Percentiles rank a stretch among this genome's conserved stretches.
Evolutionary conservation across 2,113 vertebrate genomes (phyloP).

Genomic region (Heterochromis multidens): DNA sequence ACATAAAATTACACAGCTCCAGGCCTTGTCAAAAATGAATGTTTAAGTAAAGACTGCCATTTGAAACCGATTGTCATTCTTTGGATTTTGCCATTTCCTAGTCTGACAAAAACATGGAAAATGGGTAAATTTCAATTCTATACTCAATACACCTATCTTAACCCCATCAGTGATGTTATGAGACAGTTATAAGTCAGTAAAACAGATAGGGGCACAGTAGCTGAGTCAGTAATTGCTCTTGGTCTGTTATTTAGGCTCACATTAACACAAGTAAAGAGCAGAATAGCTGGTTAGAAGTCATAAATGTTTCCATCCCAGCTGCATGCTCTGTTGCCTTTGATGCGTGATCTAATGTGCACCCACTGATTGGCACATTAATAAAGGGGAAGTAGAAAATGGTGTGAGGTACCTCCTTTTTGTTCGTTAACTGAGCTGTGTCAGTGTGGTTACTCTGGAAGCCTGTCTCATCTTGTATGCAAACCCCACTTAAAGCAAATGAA

Average conservation of each 20-base stretch:
- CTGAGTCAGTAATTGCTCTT: constrained; percentile 29
- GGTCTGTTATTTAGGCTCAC: constrained; percentile 14
- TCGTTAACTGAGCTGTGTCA: not conserved
- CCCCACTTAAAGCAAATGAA: constrained; percentile 20
- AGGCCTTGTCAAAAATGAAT: not conserved
- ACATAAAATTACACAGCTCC: constrained; percentile 8
- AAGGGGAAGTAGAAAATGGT: not conserved
- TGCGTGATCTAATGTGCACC: constrained; percentile 9
- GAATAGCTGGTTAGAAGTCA: constrained; percentile 5
- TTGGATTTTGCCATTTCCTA: not conserved
- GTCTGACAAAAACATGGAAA: not conserved
- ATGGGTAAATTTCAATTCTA: not conserved
- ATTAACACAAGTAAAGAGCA: constrained; percentile 25
- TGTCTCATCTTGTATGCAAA: not conserved
- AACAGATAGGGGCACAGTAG: not conserved
- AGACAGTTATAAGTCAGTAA: not conserved
- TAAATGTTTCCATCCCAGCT: constrained; percentile 15
- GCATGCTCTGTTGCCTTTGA: constrained; percentile 13
- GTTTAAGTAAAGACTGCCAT: not conserved
- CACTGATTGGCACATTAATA: constrained; percentile 25
- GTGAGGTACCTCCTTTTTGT: not conserved
- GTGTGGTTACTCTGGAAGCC: not conserved
- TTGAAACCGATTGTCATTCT: not conserved
- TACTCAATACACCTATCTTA: not conserved
- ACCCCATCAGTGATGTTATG: not conserved